phyloP scores from a whole-genome alignment of 53 echinoderm and acorn worm genomes.

The Luidia sarsii region DNA sequence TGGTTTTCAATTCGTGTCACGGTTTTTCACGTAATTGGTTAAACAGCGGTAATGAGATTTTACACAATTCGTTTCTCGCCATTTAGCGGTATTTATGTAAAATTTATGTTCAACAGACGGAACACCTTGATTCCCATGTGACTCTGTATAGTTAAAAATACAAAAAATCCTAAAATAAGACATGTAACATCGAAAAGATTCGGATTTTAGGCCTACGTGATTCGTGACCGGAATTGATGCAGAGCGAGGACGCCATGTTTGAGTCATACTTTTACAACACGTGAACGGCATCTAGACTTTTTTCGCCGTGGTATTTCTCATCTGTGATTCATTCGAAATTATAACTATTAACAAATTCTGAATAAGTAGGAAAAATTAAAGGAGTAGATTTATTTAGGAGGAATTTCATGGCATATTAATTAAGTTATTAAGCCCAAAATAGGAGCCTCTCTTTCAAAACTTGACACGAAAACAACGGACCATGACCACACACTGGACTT shows the following conservation, averaged over 20 bases:
- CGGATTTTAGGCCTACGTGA: neutral
- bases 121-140: neutral
- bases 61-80: neutral
- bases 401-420: neutral
- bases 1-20: neutral
- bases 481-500: neutral
- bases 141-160: neutral
- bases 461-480: slow-evolving; percentile 8
- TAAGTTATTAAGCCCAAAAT: neutral
- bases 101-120: neutral
- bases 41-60: slow-evolving; percentile 3
- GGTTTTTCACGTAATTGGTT: slow-evolving; percentile 22
- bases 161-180: neutral
- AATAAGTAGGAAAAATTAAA: neutral
- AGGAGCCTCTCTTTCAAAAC: slow-evolving; percentile 23
- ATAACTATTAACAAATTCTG: neutral
- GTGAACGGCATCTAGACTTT: neutral
- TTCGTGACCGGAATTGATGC: too few relatives aligned
- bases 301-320: neutral
- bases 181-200: neutral
- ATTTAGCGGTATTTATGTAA: neutral
- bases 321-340: neutral
- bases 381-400: neutral
- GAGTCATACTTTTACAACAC: neutral
- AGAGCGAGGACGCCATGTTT: slow-evolving; percentile 30